Evolutionary conservation across 2,113 vertebrate genomes (phyloP), one percentile per base, ranked within the genome.

Genomic region (Leiothrix lutea): DNA sequence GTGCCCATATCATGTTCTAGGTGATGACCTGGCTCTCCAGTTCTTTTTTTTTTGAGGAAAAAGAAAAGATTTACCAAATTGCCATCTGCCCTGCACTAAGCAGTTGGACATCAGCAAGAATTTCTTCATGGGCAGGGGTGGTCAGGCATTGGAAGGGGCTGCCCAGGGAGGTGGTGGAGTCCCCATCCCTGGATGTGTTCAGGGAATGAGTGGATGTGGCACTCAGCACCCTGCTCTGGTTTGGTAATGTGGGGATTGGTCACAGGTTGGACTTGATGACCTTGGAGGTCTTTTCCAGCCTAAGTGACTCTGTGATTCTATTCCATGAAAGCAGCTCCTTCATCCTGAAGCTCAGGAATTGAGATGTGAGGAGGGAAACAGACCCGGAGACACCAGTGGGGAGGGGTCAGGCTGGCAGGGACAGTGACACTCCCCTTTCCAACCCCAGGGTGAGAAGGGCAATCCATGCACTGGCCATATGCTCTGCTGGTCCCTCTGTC

Each of bases 391-490:
- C 0, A 0, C 12, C 5, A 14, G 23, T 1, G 44, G 44, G 56
- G 22, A 66, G 8, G 28, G n/a, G 25, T 24, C 16, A 8, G 64
- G 66, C 8, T 24, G 40, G 42, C 82, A 69, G 64, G 23, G 29
- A 12, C 5, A 8, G 12, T 0, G 25, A 8, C 28, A 3, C 10
- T 56, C 36, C 6, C 45, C 21, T 31, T 38, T 12, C 21, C 31
- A 12, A 2, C 0, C 1, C 36, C 6, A 33, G 17, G 61, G 54
- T 17, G 54, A 11, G 2, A 31, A 29, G 61, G 45, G 21, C 11
- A 3, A 5, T 31, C 14, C 0, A 3, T 42, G 66, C 23, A 2
- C 38, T 26, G 70, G 0, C 15, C 10, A 0, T 2, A 0, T 0
- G 6, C 48, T 9, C 57, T 38, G 75, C 54, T 33, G 66, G 22